Evolutionary conservation across 2,797 vertebrate genomes (phyloP).

Genomic region (Phalanger gymnotis): DNA sequence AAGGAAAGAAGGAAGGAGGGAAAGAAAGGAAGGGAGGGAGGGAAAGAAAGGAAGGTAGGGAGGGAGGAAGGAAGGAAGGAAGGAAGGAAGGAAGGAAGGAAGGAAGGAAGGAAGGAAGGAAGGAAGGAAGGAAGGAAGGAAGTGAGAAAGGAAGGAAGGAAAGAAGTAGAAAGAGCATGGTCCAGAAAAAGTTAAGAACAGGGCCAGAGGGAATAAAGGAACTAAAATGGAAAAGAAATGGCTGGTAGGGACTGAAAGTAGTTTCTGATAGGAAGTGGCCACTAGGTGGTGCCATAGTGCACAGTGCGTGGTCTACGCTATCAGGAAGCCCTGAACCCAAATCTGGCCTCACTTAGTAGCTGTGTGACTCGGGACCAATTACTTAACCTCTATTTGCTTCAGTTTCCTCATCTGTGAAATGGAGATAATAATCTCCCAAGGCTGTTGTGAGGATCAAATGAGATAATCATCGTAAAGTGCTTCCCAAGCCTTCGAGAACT

Average conservation of each 20-base stretch:
- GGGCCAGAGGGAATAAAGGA: background rate
- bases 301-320: background rate
- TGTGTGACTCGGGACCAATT: background rate
- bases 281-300: background rate
- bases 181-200: background rate
- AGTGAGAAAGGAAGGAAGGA: background rate
- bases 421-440: background rate
- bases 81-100: too few species aligned
- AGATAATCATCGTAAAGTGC: background rate
- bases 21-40: rapidly evolving
- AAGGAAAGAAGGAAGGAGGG: too few species aligned
- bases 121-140: too few species aligned
- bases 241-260: background rate
- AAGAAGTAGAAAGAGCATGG: background rate
- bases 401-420: background rate
- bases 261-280: background rate
- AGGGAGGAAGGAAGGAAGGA: too few species aligned
- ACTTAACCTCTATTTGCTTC: background rate
- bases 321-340: background rate
- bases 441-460: background rate
- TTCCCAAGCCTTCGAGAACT: background rate
- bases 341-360: background rate
- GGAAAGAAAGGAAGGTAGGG: background rate
- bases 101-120: too few species aligned
- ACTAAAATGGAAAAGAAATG: background rate